Percentiles rank a stretch among this genome's conserved stretches.
These are phyloP conservation scores for Ascaphus truei DNA, from an alignment of 2,113 vertebrate genomes.

Conservation along the genomic window DNA sequence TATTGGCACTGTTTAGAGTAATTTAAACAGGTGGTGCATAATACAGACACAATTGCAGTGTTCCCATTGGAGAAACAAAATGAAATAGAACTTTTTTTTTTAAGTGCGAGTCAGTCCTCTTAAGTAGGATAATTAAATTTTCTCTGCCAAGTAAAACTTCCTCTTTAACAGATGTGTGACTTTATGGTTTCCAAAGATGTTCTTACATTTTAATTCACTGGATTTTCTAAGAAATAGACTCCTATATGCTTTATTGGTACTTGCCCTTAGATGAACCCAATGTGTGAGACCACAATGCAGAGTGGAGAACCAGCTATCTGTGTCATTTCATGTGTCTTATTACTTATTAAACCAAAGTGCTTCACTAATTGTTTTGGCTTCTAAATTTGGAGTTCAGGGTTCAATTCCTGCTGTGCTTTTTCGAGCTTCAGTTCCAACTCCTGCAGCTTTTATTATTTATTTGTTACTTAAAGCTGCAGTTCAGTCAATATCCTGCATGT, in stretches of 20 bases:
- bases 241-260: background rate
- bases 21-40: too few species aligned
- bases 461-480: too few species aligned
- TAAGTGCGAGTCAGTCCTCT: too few species aligned
- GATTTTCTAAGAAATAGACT: background rate
- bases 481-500: too few species aligned
- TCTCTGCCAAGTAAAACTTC: background rate
- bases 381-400: background rate
- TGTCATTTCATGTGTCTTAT: slow-evolving; percentile 14
- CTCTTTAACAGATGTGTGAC: background rate
- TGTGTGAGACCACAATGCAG: background rate
- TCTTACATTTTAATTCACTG: background rate
- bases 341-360: slow-evolving; percentile 29
- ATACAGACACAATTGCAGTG: too few species aligned
- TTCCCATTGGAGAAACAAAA: too few species aligned
- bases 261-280: background rate
- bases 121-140: background rate
- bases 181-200: background rate
- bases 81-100: too few species aligned
- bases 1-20: too few species aligned
- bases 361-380: slow-evolving; percentile 9
- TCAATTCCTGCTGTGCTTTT: too few species aligned
- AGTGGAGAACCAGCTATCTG: background rate
- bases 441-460: too few species aligned
- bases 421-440: too few species aligned